Conservation (phyloP, 2,888 invertebrate species). For the Chesias legatella region DNA sequence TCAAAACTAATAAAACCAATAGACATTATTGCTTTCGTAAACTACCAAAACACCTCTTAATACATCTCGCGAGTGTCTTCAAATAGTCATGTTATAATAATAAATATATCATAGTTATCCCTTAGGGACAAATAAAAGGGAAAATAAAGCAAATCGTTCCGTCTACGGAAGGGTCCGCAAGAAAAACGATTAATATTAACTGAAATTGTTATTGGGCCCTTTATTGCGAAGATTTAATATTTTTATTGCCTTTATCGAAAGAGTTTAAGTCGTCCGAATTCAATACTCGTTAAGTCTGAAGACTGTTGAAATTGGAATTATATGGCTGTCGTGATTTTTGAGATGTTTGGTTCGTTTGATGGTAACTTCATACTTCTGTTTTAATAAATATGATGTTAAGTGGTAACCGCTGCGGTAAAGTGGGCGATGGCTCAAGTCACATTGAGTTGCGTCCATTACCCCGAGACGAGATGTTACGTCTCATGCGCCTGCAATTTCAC, state of each 20-base stretch:
- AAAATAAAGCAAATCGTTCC: conserved; percentile 75
- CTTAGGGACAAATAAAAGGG: conserved; percentile 70
- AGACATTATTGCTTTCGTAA: conserved; percentile 44
- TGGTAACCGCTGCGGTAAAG: no score
- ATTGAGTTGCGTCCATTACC: no score
- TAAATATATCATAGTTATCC: conserved; percentile 78
- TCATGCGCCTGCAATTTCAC: no score
- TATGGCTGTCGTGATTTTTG: conserved; percentile 32
- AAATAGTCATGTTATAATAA: conserved; percentile 67
- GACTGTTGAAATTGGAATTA: conserved; percentile 30
- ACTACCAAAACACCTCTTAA: conserved; percentile 51
- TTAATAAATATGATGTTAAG: no score
- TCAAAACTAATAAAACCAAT: conserved; percentile 39
- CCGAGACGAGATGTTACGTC: no score
- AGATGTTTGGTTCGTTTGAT: conserved; percentile 3
- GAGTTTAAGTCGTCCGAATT: conserved; percentile 59
- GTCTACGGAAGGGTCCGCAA: conserved; percentile 71
- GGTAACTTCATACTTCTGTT: no score
- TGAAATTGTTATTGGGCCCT: conserved; percentile 72
- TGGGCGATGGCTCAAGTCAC: no score
- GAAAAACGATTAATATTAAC: conserved; percentile 81
- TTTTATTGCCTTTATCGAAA: conserved; percentile 67
- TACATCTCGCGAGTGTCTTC: conserved; percentile 73
- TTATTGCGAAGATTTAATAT: conserved; percentile 70
- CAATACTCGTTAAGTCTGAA: conserved; percentile 48